Evolutionary conservation across 2,888 invertebrate species (phyloP).

Genomic region (Hartigia nigra): DNA sequence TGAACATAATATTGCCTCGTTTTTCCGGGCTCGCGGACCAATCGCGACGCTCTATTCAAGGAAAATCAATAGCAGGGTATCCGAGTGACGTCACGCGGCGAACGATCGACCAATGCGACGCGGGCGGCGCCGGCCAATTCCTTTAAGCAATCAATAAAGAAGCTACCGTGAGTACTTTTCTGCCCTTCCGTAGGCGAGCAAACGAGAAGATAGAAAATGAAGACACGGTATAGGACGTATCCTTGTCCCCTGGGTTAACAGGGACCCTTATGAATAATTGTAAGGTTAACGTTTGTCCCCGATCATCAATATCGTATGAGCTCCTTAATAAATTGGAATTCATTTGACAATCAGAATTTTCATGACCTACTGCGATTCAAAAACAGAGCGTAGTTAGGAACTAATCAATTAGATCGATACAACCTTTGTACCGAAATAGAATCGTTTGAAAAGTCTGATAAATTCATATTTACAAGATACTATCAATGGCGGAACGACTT

Average conservation of each 20-base stretch:
- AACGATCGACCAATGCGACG: conserved; percentile 60
- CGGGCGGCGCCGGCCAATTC: conserved; percentile 62
- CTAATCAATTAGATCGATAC: neutral
- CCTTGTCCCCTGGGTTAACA: neutral
- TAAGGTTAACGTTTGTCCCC: neutral
- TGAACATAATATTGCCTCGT: conserved; percentile 27
- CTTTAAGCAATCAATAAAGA: conserved; percentile 57
- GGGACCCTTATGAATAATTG: neutral
- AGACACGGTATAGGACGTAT: neutral
- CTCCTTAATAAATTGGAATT: neutral
- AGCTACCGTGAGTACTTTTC: conserved; percentile 24
- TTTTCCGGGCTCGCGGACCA: conserved; percentile 42
- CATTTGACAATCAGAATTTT: neutral
- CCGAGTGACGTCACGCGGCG: conserved; percentile 30
- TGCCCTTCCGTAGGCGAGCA: conserved; percentile 11
- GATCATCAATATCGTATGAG: neutral
- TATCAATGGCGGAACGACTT: neutral
- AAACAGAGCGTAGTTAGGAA: neutral
- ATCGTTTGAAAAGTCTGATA: neutral
- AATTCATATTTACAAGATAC: neutral
- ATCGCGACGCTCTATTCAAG: conserved; percentile 42
- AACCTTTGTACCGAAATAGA: neutral
- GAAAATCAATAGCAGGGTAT: conserved; percentile 54
- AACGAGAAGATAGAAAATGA: conserved; percentile 10
- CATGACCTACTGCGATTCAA: neutral